Percentiles rank a stretch among this genome's conserved stretches.
Conservation (phyloP, 2,113 vertebrate genomes). For the Chrysochloris asiatica region DNA sequence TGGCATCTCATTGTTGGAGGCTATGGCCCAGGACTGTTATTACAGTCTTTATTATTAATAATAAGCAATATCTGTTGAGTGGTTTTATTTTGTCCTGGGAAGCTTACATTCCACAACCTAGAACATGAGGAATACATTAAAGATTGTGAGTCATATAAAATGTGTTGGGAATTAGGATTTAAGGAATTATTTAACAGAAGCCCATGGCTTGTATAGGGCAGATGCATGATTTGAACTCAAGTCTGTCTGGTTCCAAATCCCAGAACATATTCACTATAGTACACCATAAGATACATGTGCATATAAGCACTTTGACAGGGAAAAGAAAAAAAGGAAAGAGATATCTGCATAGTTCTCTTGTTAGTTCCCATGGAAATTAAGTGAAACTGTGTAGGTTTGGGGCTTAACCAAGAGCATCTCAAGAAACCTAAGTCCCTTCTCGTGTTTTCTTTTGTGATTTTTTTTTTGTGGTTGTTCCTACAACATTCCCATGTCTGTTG, state of each 20-base stretch:
- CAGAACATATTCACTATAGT: neutral
- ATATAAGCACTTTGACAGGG: neutral
- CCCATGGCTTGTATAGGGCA: neutral
- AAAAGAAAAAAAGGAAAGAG: neutral
- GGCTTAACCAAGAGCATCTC: neutral
- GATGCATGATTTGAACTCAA: neutral
- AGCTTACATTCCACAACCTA: neutral
- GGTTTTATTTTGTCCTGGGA: neutral
- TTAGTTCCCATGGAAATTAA: conserved; percentile 56
- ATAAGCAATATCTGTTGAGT: neutral
- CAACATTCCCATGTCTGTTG: neutral
- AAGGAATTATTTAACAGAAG: neutral
- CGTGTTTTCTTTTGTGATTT: neutral
- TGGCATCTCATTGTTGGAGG: neutral
- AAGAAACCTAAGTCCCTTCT: neutral
- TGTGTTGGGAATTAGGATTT: neutral
- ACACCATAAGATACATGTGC: neutral
- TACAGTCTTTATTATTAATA: neutral
- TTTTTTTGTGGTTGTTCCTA: neutral
- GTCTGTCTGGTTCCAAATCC: neutral
- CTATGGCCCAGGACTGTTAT: neutral
- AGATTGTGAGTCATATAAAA: neutral
- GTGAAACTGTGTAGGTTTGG: neutral
- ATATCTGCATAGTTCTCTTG: neutral
- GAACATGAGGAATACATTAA: neutral